Evolutionary conservation across 2,113 vertebrate species (phyloP), one percentile per base, ranked within the genome.

Genomic region (Tragelaphus imberbis): DNA sequence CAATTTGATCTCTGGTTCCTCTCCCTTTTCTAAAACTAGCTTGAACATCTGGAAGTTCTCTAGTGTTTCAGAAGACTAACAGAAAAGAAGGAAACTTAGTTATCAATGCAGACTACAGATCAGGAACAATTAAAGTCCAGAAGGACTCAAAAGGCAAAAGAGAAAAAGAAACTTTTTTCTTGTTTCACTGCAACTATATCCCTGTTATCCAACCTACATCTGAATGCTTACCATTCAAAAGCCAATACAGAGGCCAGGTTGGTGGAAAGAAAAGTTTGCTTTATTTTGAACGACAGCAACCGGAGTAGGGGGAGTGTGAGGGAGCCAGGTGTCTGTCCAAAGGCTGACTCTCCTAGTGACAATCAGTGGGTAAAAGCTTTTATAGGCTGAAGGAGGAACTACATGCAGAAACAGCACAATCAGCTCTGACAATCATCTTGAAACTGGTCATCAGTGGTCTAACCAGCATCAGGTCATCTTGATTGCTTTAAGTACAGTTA

Each of bases 231-330:
- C 63, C 63, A 68, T 33, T 68, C 63, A 68, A n/a, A 68, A 68
- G 33, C 63, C 2, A n/a, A n/a, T n/a, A 68, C 63, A 68, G 33
- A n/a, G 63, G 33, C 63, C 63, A 68, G 33, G 63, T 9, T 68
- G 33, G 7, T n/a, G n/a, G 68, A 75, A 40, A 75, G 68, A 36
- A 75, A 40, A 40, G 68, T 75, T 40, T 75, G 36, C 36, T 75
- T 40, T 75, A 75, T 25, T 23, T 75, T 75, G 68, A 40, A 40
- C 0, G n/a, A 40, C n/a, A 75, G 68, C 36, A 40, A 40, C n/a
- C 1, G 5, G n/a, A 6, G 1, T 40, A 0, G n/a, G 68, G 19
- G 36, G 21, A 71, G n/a, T 40, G 10, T 23, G 68, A 40, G 21
- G 68, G 5, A 19, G n/a, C 5, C 68, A 75, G 68, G 21, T 40